These are phyloP conservation scores for Crocuta crocuta DNA, from an alignment of 2,113 vertebrate genomes.

Conservation along the genomic window DNA sequence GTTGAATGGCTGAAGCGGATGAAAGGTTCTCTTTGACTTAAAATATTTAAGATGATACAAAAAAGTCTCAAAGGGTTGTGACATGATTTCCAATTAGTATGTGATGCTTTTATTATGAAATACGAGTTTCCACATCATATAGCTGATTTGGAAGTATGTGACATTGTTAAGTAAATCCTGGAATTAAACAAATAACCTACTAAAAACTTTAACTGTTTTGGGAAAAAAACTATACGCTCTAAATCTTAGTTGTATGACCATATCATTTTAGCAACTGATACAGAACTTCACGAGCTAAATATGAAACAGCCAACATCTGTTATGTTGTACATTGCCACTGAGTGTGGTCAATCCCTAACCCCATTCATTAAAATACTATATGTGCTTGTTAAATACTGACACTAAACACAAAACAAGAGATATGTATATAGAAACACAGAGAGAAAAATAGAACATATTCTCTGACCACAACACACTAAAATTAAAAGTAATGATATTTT, in stretches of 20 bases:
- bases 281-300: background rate
- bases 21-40: background rate
- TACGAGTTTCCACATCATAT: background rate
- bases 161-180: constrained; percentile 30
- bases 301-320: background rate
- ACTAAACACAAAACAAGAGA: background rate
- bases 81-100: background rate
- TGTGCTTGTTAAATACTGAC: constrained; percentile 27
- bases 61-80: constrained; percentile 8
- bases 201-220: constrained; percentile 40
- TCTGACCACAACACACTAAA: background rate
- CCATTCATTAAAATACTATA: background rate
- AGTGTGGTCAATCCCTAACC: background rate
- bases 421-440: background rate
- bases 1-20: background rate
- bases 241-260: background rate
- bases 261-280: background rate
- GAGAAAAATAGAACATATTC: background rate
- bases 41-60: constrained; percentile 24
- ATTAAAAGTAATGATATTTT: constrained; percentile 4
- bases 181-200: constrained; percentile 58
- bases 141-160: constrained; percentile 17
- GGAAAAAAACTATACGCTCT: background rate
- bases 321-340: background rate
- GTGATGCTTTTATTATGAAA: constrained; percentile 32